A percentile compares a stretch with the other conserved stretches of the same genome.
Evolutionary conservation across 92 coral and sea anemone species (phyloP).

Genomic region (Bergia sp.): DNA sequence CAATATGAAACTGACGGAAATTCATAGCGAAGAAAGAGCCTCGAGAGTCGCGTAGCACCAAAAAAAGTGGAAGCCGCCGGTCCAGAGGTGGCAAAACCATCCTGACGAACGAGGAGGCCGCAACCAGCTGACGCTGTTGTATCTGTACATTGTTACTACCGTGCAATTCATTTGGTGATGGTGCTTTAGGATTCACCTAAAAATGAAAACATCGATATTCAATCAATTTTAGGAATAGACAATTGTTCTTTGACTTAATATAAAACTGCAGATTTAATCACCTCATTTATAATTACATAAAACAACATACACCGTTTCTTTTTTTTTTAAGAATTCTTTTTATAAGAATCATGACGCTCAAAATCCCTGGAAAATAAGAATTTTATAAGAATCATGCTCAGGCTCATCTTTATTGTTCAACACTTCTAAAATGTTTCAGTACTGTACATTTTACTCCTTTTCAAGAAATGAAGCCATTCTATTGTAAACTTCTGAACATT

Average conservation of each 20-base stretch:
- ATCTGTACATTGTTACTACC: background rate
- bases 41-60: background rate
- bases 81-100: background rate
- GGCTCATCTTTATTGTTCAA: too few relatives aligned
- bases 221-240: background rate
- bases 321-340: too few relatives aligned
- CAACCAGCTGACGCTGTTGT: background rate
- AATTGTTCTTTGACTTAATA: background rate
- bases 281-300: background rate
- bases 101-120: background rate
- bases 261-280: background rate
- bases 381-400: too few relatives aligned
- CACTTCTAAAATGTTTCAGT: too few relatives aligned
- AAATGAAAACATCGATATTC: background rate
- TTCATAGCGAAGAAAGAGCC: background rate
- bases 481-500: too few relatives aligned
- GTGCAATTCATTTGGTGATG: background rate
- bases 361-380: too few relatives aligned
- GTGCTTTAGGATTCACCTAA: conserved; percentile 34
- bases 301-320: background rate
- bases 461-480: too few relatives aligned
- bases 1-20: background rate
- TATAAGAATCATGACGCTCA: too few relatives aligned
- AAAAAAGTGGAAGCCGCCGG: background rate
- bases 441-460: too few relatives aligned